These are phyloP conservation scores for Passer montanus DNA, from an alignment of 2,113 vertebrate species.

Conservation along the genomic window DNA sequence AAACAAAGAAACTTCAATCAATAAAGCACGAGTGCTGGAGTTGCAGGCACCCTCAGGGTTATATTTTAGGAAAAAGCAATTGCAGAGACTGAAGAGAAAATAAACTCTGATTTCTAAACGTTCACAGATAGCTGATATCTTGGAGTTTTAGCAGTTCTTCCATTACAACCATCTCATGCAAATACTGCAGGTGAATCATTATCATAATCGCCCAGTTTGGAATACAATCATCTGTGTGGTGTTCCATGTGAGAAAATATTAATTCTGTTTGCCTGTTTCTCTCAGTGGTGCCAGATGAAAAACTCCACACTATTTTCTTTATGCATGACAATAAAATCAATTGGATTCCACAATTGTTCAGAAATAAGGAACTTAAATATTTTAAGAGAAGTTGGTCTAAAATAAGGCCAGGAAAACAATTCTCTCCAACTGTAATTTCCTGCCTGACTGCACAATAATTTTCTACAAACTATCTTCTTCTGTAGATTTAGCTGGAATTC, in stretches of 20 bases:
- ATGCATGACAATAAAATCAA: slow-evolving; percentile 56
- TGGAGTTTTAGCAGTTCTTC: not conserved
- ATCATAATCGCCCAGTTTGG: slow-evolving; percentile 3
- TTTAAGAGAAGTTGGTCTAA: slow-evolving; percentile 53
- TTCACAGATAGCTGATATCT: slow-evolving; percentile 15
- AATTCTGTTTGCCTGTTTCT: slow-evolving; percentile 38
- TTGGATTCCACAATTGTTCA: slow-evolving; percentile 41
- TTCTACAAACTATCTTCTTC: slow-evolving; percentile 41
- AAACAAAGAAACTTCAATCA: not conserved
- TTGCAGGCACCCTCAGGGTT: not conserved
- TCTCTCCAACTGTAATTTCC: slow-evolving; percentile 60
- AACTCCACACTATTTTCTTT: slow-evolving; percentile 25
- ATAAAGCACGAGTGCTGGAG: not conserved
- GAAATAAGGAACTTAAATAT: slow-evolving; percentile 56
- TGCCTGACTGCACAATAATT: slow-evolving; percentile 69
- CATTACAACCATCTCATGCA: slow-evolving; percentile 24
- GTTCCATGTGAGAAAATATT: slow-evolving; percentile 18
- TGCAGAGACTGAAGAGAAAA: slow-evolving; percentile 18
- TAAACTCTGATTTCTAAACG: slow-evolving; percentile 1
- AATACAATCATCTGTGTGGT: not conserved
- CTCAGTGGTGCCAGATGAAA: not conserved
- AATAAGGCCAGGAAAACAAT: slow-evolving; percentile 54
- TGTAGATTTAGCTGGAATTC: slow-evolving; percentile 45
- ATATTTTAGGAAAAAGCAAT: slow-evolving; percentile 46
- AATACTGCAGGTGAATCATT: slow-evolving; percentile 39